Base-by-base conservation (phyloP, 2,888 invertebrate genomes). In the Blastobasis adustella region DNA sequence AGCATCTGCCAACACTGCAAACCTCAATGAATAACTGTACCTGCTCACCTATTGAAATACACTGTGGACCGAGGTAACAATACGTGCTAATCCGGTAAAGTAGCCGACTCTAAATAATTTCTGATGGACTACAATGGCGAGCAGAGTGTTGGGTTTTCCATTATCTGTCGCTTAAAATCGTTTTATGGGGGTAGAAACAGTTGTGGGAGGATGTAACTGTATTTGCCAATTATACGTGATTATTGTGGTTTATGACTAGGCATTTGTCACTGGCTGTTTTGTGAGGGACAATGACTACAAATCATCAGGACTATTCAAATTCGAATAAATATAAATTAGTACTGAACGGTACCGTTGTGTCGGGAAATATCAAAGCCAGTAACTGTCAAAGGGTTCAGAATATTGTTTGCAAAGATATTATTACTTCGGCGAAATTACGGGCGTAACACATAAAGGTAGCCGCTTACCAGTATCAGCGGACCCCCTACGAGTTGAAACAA, bases 21-120 rank as follows among this genome's bases (percentile, higher is more conserved):
- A 69, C 65, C 77, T 85, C 79, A 84, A 84, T 85, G 82, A 77
- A 66, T 84, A 85, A 87, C 85, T 80, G 86, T 87, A 83, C 77
- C 79, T 82, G 49, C 66, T 67, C 67, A 69, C 69, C 72, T 74
- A 73, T 81, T 79, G 6, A 69, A 73, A 72, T 69, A 61, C 57
- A 58, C 58, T 52, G 62, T 64, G 66, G 65, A 82, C 82, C 82
- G 83, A 73, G 66, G 71, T 66, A 61, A 63, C 85, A 84, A 86
- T 86, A 86, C 75, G 79, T 66, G 61, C 63, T 86, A 84, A 86
- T 86, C 87, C 75, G 79, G 73, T 79, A 86, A 86, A 85, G 87
- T 86, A 84, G 83, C 87, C 87, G 87, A 81, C 76, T 62, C 69
- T 53, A 46, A 68, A 73, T 73, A 69, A 74, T 73, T 73, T 73